Conservation (phyloP, 2,113 vertebrate genomes). For the Cinclus cinclus region DNA sequence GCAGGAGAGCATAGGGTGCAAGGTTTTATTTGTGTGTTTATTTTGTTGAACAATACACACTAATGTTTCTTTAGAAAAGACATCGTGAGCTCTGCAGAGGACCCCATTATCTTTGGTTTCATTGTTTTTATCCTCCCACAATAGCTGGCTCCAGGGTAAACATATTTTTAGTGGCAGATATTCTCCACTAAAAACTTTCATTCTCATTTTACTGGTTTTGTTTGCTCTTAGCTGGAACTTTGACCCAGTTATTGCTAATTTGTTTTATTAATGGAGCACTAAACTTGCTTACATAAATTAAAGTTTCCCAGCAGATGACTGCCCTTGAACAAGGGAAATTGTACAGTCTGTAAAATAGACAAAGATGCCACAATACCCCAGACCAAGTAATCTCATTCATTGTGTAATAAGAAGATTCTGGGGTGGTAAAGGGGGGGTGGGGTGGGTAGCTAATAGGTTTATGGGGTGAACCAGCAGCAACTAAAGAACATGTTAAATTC, state of each 20-base stretch:
- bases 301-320: neutral
- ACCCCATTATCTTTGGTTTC: neutral
- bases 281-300: neutral
- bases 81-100: neutral
- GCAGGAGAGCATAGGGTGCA: neutral
- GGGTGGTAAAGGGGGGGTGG: rapidly evolving
- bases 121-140: neutral
- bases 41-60: neutral
- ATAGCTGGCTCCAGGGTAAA: neutral
- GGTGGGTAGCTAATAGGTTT: rapidly evolving
- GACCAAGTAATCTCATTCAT: neutral
- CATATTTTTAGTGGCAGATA: neutral
- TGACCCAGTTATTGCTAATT: neutral
- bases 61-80: neutral
- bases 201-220: neutral
- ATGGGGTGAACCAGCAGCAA: neutral
- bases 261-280: neutral
- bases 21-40: neutral
- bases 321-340: neutral
- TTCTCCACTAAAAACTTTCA: neutral
- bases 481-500: neutral
- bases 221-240: neutral
- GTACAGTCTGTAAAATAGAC: neutral
- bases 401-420: neutral
- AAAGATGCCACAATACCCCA: neutral